A percentile compares a stretch with the other conserved stretches of the same genome.
phyloP scores from a whole-genome alignment of 2,888 invertebrate species.

The Eudemis profundana region DNA sequence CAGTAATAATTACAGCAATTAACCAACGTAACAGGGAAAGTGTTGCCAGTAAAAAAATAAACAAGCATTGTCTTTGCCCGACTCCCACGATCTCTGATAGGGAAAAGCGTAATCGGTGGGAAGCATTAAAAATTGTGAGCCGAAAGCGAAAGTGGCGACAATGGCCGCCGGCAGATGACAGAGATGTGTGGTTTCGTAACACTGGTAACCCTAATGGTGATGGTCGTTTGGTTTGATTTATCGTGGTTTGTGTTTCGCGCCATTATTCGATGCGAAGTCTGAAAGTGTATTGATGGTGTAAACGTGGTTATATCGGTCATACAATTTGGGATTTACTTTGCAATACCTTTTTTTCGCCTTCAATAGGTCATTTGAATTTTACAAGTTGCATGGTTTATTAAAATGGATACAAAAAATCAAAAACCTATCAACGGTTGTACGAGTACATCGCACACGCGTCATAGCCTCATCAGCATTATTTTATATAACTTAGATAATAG shows the following conservation, averaged over 20 bases:
- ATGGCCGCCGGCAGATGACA: slow-evolving; percentile 55
- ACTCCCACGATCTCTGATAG: slow-evolving; percentile 82
- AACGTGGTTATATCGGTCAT: not conserved
- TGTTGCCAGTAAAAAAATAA: slow-evolving; percentile 72
- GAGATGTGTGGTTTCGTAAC: slow-evolving; percentile 41
- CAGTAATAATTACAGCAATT: slow-evolving; percentile 65
- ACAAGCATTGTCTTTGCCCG: slow-evolving; percentile 72
- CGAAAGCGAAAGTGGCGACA: slow-evolving; percentile 78
- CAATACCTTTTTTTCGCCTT: not conserved
- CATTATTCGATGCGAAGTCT: not conserved
- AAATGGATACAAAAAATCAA: no score
- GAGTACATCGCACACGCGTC: no score
- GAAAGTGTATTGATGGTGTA: not conserved
- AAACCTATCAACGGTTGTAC: no score
- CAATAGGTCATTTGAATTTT: no score
- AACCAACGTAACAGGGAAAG: slow-evolving; percentile 77
- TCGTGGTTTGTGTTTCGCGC: slow-evolving; percentile 5
- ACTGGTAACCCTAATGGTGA: slow-evolving; percentile 31
- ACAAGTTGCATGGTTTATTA: no score
- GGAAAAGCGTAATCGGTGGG: slow-evolving; percentile 81
- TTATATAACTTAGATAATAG: no score
- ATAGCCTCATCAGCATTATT: no score
- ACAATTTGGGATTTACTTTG: not conserved
- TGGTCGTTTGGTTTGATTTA: slow-evolving; percentile 21
- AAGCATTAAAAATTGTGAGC: slow-evolving; percentile 65